Evolutionary conservation across 2,888 invertebrate genomes (phyloP), one percentile per base, ranked within the genome.

Genomic region (Acanthoscelides obtectus): DNA sequence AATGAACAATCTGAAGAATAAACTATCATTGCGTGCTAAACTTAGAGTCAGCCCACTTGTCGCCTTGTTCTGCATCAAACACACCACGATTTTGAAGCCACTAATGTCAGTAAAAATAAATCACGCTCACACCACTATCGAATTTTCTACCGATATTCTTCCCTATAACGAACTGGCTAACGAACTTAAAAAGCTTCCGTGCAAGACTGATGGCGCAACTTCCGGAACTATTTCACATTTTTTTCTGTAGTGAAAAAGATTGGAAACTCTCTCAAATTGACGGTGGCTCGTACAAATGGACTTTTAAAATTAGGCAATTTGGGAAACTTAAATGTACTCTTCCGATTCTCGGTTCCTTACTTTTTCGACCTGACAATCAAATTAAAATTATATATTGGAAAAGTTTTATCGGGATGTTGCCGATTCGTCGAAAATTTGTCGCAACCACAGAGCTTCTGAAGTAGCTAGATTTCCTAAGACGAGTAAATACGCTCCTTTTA

Each of bases 371-470:
- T 79, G 80, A 79, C 79, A 80, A 81, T 77, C 78, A 79, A 82
- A 82, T 82, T 80, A 80, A 80, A 79, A 77, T 78, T 77, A 79
- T 80, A 78, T 80, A 81, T 81, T 80, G 79, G 76, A 81, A 81
- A 81, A 81, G 75, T 81, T 81, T 77, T 75, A 74, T 75, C 73
- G 19, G 63, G 3, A 1, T 17, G 45, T 45, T 45, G 22, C 25
- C 21, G 68, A 66, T 68, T 22, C 66, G 63, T 20, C n/a, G 64
- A 25, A 27, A 64, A 22, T 20, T 45, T 45, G 45, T 45, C 3
- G 45, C 17, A 12, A 1, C 45, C 45, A 45, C 5, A 45, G 45
- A 45, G 45, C 45, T 45, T 19, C 45, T 6, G 6, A 12, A 6
- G 6, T 25, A 45, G 17, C 45, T 45, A 45, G 69, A 69, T n/a